Evolutionary conservation across 2,888 invertebrate genomes (phyloP).

Genomic region (Morinoia aosen): DNA sequence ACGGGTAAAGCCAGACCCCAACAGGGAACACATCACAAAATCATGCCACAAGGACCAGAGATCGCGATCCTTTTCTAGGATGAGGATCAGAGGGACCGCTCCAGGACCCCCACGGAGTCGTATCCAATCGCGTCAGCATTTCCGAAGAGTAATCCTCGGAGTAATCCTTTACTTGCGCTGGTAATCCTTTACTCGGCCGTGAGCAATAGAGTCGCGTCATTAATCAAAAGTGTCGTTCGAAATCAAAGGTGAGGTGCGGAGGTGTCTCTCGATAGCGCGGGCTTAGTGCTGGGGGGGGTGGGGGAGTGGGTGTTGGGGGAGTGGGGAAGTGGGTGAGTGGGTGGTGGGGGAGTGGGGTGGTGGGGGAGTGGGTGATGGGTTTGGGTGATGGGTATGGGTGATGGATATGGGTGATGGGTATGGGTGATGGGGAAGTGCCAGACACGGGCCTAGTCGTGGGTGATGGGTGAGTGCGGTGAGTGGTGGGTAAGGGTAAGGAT

Average conservation of each 20-base stretch:
- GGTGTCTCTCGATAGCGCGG: background rate
- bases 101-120: background rate
- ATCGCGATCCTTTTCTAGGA: background rate
- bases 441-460: too few relatives aligned
- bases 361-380: too few relatives aligned
- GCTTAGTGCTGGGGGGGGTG: background rate
- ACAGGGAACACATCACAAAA: background rate
- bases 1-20: too few relatives aligned
- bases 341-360: too few relatives aligned
- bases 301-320: background rate
- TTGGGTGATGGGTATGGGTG: too few relatives aligned
- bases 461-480: too few relatives aligned
- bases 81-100: background rate
- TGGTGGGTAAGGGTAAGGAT: too few relatives aligned
- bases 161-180: constrained; percentile 35
- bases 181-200: constrained; percentile 36
- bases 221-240: constrained; percentile 18
- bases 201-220: constrained; percentile 28
- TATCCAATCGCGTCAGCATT: constrained; percentile 22
- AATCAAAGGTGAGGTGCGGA: background rate
- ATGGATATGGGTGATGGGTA: too few relatives aligned
- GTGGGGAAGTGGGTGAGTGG: too few relatives aligned
- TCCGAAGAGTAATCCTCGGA: constrained; percentile 12
- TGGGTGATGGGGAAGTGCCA: too few relatives aligned
- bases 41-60: background rate